A percentile compares a stretch with the other conserved stretches of the same genome.
Conservation (phyloP, 2,888 invertebrate genomes). For the Melieria crassipennis region DNA sequence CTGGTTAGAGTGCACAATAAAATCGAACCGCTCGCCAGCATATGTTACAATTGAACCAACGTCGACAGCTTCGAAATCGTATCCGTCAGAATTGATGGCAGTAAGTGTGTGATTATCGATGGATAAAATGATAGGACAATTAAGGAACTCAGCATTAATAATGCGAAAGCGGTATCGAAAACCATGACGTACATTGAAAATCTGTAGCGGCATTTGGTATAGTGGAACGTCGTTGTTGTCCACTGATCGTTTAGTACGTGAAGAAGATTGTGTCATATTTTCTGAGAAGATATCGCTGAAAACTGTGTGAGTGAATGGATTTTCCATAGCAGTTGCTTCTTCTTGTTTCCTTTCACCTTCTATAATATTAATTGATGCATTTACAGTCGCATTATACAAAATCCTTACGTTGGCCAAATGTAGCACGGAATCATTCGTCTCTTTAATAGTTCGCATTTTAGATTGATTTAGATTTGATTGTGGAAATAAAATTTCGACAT, state of each 20-base stretch:
- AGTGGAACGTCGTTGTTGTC: constrained; percentile 41
- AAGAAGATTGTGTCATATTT: too few species aligned
- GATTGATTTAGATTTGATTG: too few species aligned
- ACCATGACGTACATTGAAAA: constrained; percentile 67
- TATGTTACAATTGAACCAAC: constrained; percentile 79
- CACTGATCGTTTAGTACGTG: constrained; percentile 15
- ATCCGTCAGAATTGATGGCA: constrained; percentile 82
- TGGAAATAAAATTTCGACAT: too few species aligned
- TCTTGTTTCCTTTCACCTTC: too few species aligned
- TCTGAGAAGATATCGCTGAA: too few species aligned
- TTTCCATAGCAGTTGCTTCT: too few species aligned
- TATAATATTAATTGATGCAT: too few species aligned
- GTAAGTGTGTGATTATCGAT: constrained; percentile 84
- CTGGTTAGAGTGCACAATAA: constrained; percentile 79
- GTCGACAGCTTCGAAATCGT: constrained; percentile 78
- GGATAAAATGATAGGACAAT: constrained; percentile 86
- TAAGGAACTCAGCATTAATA: constrained; percentile 87
- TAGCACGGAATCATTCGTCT: too few species aligned
- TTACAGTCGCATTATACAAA: too few species aligned
- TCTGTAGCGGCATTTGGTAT: constrained; percentile 57
- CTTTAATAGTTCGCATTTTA: too few species aligned
- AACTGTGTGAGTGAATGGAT: too few species aligned
- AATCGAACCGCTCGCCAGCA: constrained; percentile 90
- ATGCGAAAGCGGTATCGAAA: constrained; percentile 81
- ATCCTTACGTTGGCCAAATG: too few species aligned